Evolutionary conservation across 2,888 invertebrate genomes (phyloP), one percentile per base, ranked within the genome.

Genomic region (Cephus sareptanus): DNA sequence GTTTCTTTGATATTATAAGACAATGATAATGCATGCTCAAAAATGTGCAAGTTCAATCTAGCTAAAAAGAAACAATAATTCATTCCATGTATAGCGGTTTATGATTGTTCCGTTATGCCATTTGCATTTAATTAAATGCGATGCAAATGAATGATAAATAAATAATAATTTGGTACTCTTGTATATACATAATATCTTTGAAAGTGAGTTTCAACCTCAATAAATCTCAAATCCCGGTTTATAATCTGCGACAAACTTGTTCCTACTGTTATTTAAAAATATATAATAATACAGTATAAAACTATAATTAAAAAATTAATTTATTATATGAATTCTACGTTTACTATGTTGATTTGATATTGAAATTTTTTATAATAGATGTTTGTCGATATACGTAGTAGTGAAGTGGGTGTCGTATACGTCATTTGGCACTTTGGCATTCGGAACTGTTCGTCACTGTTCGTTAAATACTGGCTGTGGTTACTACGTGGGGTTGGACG

Each of bases 351-450:
- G 23, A 23, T 23, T 56, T 56, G 56, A 56, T 9, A 56, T 23
- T 23, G 56, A 23, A 9, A 56, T 56, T 56, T 23, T 9, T 6
- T 56, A 56, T 23, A 56, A 56, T 56, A 56, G 56, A 56, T 56
- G 23, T 56, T 56, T 56, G 3, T 81, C 82, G 78, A 84, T 76
- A 37, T 74, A 75, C 79, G 89, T 85, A 83, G 87, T 88, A 75
- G 40, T 74, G 83, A 85, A 86, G 88, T 88, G 88, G 89, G 88
- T 88, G 88, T 88, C 82, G 81, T 56, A 9, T 82, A 83, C 84
- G 83, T 87, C 85, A 86, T 81, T 84, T 82, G 83, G 83, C 83
- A 83, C 83, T 85, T 76, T 71, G 77, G 56, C 23, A 56, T 56
- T 56, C 56, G 56, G 56, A 23, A 56, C 56, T 56, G 56, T 23